These are phyloP conservation scores for Chamaetylas fuelleborni DNA, from an alignment of 2,113 vertebrate genomes.

Conservation along the genomic window DNA sequence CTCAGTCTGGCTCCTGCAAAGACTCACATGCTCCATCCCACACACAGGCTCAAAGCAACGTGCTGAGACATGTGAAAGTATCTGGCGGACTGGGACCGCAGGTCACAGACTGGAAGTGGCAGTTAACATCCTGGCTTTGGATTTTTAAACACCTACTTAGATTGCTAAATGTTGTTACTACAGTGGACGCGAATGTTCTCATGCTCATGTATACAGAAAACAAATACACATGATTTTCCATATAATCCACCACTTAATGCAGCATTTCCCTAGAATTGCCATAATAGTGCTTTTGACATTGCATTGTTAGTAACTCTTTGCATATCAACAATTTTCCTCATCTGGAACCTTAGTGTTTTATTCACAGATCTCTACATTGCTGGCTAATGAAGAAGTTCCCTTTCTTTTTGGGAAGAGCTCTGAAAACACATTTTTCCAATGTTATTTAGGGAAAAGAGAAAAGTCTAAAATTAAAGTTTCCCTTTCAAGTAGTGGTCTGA, in stretches of 20 bases:
- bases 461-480: constrained; percentile 46
- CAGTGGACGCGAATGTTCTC: not conserved
- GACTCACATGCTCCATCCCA: not conserved
- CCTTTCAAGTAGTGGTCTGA: constrained; percentile 72
- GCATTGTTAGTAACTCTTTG: constrained; percentile 61
- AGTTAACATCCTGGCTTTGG: constrained; percentile 64
- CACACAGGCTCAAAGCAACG: not conserved
- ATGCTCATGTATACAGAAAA: constrained; percentile 42
- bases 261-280: constrained; percentile 58
- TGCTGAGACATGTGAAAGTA: not conserved
- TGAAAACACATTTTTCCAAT: constrained; percentile 41
- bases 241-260: constrained; percentile 39
- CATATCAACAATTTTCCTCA: constrained; percentile 50
- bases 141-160: constrained; percentile 49
- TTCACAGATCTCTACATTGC: constrained; percentile 56
- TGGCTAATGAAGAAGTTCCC: constrained; percentile 41
- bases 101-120: constrained; percentile 29
- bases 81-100: not conserved
- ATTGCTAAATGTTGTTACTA: not conserved
- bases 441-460: constrained; percentile 51
- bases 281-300: constrained; percentile 55
- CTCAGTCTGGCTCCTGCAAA: constrained; percentile 45
- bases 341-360: constrained; percentile 61
- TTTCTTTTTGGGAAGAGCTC: constrained; percentile 46
- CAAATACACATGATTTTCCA: constrained; percentile 8